phyloP scores from a whole-genome alignment of 2,888 invertebrate species.

The Drosophila tripunctata region DNA sequence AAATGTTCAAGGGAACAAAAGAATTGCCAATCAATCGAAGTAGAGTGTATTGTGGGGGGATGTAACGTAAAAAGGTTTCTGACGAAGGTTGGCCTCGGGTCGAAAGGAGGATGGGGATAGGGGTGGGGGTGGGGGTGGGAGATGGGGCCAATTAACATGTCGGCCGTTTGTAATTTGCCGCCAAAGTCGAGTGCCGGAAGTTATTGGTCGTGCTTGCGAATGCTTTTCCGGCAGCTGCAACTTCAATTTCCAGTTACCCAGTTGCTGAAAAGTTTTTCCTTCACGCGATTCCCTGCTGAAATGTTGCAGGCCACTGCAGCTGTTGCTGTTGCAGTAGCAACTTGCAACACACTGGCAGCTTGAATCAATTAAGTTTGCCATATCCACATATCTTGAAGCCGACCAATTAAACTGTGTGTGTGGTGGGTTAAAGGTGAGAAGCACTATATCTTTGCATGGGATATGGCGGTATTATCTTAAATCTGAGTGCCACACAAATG shows the following conservation, averaged over 20 bases:
- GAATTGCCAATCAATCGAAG: constrained; percentile 42
- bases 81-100: background rate
- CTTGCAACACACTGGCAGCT: no score
- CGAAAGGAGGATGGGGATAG: no score
- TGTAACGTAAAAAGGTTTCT: background rate
- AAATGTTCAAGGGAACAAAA: constrained; percentile 25
- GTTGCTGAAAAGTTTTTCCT: constrained; percentile 3
- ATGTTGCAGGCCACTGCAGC: constrained; percentile 24
- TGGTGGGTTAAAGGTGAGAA: background rate
- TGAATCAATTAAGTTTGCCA: constrained; percentile 60
- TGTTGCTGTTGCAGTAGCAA: no score
- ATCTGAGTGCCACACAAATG: constrained; percentile 56
- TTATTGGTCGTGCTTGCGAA: constrained; percentile 64
- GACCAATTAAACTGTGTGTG: constrained; percentile 27
- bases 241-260: constrained; percentile 2
- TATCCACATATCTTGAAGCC: constrained; percentile 33
- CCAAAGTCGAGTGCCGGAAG: constrained; percentile 63
- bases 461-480: constrained; percentile 39
- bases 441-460: background rate
- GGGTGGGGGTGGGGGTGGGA: background rate
- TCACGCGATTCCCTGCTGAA: constrained; percentile 62
- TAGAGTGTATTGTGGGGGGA: background rate
- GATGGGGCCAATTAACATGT: constrained; percentile 74
- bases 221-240: constrained; percentile 37
- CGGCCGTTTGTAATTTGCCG: constrained; percentile 59